Evolutionary conservation across 2,888 invertebrate species (phyloP), one percentile per base, ranked within the genome.

Genomic region (Desoria tigrina): DNA sequence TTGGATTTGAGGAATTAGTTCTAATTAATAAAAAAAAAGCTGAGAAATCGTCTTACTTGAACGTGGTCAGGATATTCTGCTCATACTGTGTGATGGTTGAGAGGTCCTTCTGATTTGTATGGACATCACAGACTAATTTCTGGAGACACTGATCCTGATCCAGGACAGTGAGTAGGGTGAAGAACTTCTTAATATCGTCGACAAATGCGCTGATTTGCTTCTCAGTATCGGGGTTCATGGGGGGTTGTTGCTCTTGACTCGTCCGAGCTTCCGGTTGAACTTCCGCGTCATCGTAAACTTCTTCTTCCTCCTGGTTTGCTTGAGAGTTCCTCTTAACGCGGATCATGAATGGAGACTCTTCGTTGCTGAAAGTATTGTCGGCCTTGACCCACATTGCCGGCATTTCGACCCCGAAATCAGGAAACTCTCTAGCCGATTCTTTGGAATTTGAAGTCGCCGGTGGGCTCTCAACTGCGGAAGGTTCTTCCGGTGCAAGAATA

Each of bases 81-180:
- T 74, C 74, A 60, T 74, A 74, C 24, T 70, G 60, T 1, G 65
- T 72, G 53, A 74, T 50, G 42, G 59, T 61, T 49, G 39, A 37
- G 16, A 64, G 62, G n/a, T 67, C 71, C 32, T 64, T 63, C 27
- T 63, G 59, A 54, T 67, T 72, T 2, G 74, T 68, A 42, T 74
- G 74, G 14, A 74, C 74, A 64, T 75, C 75, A 63, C 75, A 75
- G 11, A 75, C 75, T 42, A 75, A 58, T 64, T 75, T 75, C 56
- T 72, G 72, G 26, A 75, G 45, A 53, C 75, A 75, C 27, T 66
- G 67, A 57, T 75, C 73, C 53, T 75, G 72, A 50, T 75, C 75
- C 24, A 75, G 59, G 14, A 71, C 65, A 9, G 71, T 69, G 2
- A 75, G 68, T 14, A 75, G 61, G 24, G 72, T 64, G 59, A 75